These are phyloP conservation scores for Mobula hypostoma DNA, from an alignment of 2,113 vertebrate species.

Conservation along the genomic window DNA sequence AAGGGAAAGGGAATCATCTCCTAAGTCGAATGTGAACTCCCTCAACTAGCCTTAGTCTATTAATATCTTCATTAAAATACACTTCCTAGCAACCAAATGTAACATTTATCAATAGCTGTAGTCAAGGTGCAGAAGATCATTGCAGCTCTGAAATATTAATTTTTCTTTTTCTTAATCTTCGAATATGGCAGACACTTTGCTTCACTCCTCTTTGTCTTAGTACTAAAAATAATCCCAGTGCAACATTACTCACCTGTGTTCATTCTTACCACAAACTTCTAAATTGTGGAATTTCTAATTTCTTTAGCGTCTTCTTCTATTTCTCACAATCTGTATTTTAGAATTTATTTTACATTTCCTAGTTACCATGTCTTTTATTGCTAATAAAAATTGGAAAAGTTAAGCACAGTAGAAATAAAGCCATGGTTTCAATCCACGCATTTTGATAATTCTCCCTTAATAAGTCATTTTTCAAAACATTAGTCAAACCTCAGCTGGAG, in stretches of 20 bases:
- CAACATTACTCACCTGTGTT: background rate
- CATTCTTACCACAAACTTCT: background rate
- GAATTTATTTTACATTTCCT: background rate
- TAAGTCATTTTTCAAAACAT: background rate
- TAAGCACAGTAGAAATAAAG: background rate
- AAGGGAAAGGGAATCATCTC: slow-evolving; percentile 84
- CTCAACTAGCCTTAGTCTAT: slow-evolving; percentile 61
- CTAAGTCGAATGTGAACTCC: slow-evolving; percentile 55
- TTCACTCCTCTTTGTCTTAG: slow-evolving; percentile 51
- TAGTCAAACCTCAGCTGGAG: too few species aligned
- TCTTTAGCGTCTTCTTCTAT: slow-evolving; percentile 38
- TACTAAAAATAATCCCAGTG: slow-evolving; percentile 43
- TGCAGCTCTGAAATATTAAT: background rate
- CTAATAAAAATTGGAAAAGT: background rate
- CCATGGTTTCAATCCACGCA: background rate
- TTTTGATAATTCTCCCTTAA: background rate
- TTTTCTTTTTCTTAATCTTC: background rate
- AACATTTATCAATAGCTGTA: background rate
- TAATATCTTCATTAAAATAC: slow-evolving; percentile 57
- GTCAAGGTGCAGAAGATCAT: background rate
- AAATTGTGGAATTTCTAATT: background rate
- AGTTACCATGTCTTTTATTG: background rate
- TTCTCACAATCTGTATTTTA: slow-evolving; percentile 3
- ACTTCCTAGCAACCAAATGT: background rate
- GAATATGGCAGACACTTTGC: background rate